Base-by-base conservation (phyloP, 2,113 vertebrate species). In the Bubo blakistoni region DNA sequence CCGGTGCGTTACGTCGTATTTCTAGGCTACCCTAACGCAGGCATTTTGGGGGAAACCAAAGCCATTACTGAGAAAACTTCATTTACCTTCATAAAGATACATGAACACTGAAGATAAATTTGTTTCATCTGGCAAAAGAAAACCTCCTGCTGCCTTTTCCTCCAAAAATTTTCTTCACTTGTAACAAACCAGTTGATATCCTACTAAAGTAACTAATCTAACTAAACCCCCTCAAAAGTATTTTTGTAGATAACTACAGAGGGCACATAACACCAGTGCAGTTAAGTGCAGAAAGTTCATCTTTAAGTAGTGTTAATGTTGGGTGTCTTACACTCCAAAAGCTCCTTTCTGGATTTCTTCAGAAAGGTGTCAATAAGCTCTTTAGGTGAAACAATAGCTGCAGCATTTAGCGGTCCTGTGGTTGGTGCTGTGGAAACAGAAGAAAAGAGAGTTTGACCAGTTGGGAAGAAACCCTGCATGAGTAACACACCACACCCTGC, bases 301-400 rank as follows among this genome's bases (percentile, higher is more conserved):
- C 34, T 80, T 63, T 67, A 82, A 66, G 32, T 36, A 79, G 3
- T 9, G 10, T 22, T 22, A 74, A 76, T 2, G 0, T n/a, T 29
- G 44, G 8, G 46, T 59, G 58, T 97, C 99, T 99, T 98, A 99
- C 99, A 98, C 26, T 98, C 96, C 85, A 99, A 73, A 42, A 99
- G 98, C 18, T 99, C 98, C 7, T 40, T 44, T 96, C 99, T 98
- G 67, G 97, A 58, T 95, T 97, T 98, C 81, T 90, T 96, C 91
- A 97, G 79, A 62, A 97, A 97, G 67, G 47, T 93, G 55, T 51
- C 72, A 1, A 97, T 5, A 15, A 95, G 84, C 1, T 85, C 87
- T 74, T 96, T 95, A 32, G 2, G 0, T 40, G 16, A 1, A 77
- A 2, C 4, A 0, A 42, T 36, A 88, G 80, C 0, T 26, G 42